Evolutionary conservation across 53 echinoderm and acorn worm species (phyloP), one percentile per base, ranked within the genome.

Genomic region (Hippasteria phrygiana): DNA sequence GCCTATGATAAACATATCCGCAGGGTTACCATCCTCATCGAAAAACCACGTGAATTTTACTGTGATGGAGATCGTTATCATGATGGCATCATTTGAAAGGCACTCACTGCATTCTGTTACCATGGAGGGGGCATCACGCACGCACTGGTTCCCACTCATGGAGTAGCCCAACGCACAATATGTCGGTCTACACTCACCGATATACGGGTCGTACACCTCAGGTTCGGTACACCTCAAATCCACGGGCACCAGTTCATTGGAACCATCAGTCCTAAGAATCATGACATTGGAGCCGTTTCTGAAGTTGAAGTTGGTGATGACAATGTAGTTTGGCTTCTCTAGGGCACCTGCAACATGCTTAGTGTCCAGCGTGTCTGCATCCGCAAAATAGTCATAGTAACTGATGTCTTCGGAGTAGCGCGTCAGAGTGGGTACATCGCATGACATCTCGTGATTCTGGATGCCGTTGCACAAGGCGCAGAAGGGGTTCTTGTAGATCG

Each of bases 391-490:
- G 33, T 71, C 82, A n/a, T 53, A 73, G 73, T 62, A 90, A 56
- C 62, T 82, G 62, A 56, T 38, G 43, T 38, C 55, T 35, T 69
- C 50, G 2, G 62, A 37, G 46, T 35, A 50, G 37, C 85, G 70
- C 9, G 78, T 43, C 17, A 88, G 81, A 50, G 75, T 11, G 18
- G 80, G 50, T 24, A 80, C 80, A 37, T 87, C 78, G 28, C 93
- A 95, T 1, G 55, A 43, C 12, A 89, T 65, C 29, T 69, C 32
- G 27, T 78, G 34, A 10, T 39, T 13, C n/a, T 83, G 54, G 14
- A 91, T 33, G 34, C 94, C 96, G 73, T 99, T 99, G 54, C 99
- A 99, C n/a, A 88, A 71, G 9, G 94, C 96, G 55, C 99, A 99
- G 59, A 85, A 88, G 0, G 93, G 59, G 36, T 99, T 99, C 36